Evolutionary conservation across 2,888 invertebrate genomes (phyloP).

Genomic region (Halictus ligatus): DNA sequence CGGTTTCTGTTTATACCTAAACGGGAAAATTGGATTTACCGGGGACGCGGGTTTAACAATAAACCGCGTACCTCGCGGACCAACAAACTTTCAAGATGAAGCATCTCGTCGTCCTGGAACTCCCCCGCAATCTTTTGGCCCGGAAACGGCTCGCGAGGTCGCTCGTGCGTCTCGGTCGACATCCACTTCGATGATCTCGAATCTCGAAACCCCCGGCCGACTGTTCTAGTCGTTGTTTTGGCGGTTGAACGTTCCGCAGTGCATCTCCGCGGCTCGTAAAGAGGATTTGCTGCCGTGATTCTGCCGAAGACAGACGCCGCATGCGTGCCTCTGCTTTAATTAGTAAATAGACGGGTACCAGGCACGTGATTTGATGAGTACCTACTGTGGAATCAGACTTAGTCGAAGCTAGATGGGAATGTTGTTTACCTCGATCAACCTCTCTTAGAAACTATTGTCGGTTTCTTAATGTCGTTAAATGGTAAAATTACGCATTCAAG

Average conservation of each 20-base stretch:
- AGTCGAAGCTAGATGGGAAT: neutral
- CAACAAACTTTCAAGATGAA: conserved; percentile 36
- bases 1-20: neutral
- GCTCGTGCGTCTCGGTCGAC: conserved; percentile 13
- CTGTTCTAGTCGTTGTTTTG: conserved; percentile 9
- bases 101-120: conserved; percentile 23
- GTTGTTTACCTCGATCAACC: neutral
- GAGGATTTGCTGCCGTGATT: neutral
- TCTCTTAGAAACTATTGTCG: neutral
- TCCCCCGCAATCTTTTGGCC: conserved; percentile 38
- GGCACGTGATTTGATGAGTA: neutral
- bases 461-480: too few relatives aligned
- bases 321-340: neutral
- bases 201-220: neutral
- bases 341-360: neutral
- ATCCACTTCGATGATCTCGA: conserved; percentile 9
- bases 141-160: conserved; percentile 44
- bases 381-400: neutral
- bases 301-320: neutral
- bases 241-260: neutral
- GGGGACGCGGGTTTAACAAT: conserved; percentile 21
- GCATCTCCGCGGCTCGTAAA: neutral
- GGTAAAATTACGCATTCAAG: too few relatives aligned
- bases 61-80: conserved; percentile 15
- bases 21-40: neutral